Evolutionary conservation across 2,797 vertebrate genomes (phyloP), one percentile per base, ranked within the genome.

Genomic region (Siniperca undulata): DNA sequence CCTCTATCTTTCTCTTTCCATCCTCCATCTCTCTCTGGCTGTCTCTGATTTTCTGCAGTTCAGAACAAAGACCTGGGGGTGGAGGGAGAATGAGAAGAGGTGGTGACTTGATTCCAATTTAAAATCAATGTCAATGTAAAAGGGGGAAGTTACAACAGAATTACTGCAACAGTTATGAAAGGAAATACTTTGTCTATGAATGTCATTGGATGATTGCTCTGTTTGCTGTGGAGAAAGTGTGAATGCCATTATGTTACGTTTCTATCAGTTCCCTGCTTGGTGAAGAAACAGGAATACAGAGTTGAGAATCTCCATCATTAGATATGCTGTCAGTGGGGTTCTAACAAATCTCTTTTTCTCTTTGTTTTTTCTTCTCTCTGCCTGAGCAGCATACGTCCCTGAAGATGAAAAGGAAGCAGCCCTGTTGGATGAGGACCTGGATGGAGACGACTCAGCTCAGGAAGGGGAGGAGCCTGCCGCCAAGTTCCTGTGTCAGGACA

Each of bases 361-460:
- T 82, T 22, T 77, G 20, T 90, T 36, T 75, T 69, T 77, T 82
- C 59, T 48, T 77, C 50, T 93, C 66, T 89, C 80, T 13, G 34
- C 84, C 82, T 34, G 40, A 74, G 78, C 94, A 99, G 99, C 98
- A 74, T 99, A 99, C 50, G 97, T 99, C 91, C 97, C 98, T 67
- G 98, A 99, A 0, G 99, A 99, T 92, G 93, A 99, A 77, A 99
- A 99, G 93, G 98, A 97, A 71, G 97, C 97, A n/a, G 98, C 96
- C 13, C 91, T 99, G 87, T 93, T 97, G 68, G 98, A 99, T 5
- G 98, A 99, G 74, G 98, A 98, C 65, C 89, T 95, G 77, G 98
- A 99, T 74, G 95, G 96, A 5, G 98, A 97, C 0, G 98, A 98
- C 89, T 96, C 95, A 0, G 88, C 93, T 1, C 94, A 95, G 42